Conservation (phyloP, 2,113 vertebrate species). For the Pelvicachromis taeniatus region DNA sequence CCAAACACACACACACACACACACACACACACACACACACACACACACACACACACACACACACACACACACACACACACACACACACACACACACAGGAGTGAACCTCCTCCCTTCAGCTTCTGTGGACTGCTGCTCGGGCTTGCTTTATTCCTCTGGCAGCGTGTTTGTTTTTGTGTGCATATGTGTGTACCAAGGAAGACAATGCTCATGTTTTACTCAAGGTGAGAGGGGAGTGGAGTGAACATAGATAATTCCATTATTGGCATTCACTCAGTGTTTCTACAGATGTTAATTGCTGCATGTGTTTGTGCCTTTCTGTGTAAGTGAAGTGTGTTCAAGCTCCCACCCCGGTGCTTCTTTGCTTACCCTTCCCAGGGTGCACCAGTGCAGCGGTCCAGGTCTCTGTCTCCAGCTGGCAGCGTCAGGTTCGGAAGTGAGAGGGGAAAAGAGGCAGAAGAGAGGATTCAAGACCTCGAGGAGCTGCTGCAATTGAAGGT, state of each 20-base stretch:
- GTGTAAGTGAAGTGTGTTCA: conserved; percentile 81
- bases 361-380: conserved; percentile 83
- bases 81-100: conserved; percentile 24
- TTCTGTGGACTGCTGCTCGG: conserved; percentile 82
- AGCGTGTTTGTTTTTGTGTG: conserved; percentile 79
- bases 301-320: conserved; percentile 73
- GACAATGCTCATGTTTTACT: conserved; percentile 47
- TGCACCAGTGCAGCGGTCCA: conserved; percentile 88
- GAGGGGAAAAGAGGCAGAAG: conserved; percentile 73
- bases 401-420: conserved; percentile 89
- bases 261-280: conserved; percentile 88
- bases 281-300: conserved; percentile 88
- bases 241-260: conserved; percentile 79
- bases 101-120: conserved; percentile 49
- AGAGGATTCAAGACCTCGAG: conserved; percentile 81
- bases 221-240: conserved; percentile 50
- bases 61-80: conserved; percentile 30
- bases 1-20: conserved; percentile 28
- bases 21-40: conserved; percentile 32
- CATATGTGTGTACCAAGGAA: conserved; percentile 39
- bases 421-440: conserved; percentile 69
- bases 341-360: conserved; percentile 68
- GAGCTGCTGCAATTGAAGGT: conserved; percentile 84
- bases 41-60: conserved; percentile 31
- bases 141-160: conserved; percentile 89